A percentile compares a stretch with the other conserved stretches of the same genome.
Conservation (phyloP, 2,888 invertebrate species). For the Diploptera punctata region DNA sequence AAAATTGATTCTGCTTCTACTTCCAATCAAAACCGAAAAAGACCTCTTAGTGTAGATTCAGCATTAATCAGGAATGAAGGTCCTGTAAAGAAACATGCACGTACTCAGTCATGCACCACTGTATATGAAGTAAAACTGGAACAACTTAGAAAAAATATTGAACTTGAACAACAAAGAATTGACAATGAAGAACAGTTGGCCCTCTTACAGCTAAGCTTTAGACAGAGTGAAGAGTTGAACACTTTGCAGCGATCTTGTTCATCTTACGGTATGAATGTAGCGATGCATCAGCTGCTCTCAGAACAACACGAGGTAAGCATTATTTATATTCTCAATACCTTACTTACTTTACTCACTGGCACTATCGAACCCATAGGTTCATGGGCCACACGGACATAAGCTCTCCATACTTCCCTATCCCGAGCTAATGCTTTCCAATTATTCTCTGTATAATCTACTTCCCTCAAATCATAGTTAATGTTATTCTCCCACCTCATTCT, state of each 20-base stretch:
- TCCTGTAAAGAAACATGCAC: background rate
- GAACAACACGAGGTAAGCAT: background rate
- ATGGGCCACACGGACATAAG: too few relatives aligned
- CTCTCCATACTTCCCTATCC: too few relatives aligned
- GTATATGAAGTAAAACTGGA: background rate
- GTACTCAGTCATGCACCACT: background rate
- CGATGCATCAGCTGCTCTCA: background rate
- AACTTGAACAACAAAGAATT: background rate
- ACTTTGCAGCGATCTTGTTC: background rate
- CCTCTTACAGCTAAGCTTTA: background rate
- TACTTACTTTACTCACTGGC: background rate
- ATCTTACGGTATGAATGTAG: background rate
- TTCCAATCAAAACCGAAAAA: too few relatives aligned
- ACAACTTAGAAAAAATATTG: background rate
- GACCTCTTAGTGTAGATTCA: too few relatives aligned
- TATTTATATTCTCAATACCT: background rate
- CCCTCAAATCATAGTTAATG: too few relatives aligned
- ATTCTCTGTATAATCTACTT: too few relatives aligned
- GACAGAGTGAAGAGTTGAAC: background rate
- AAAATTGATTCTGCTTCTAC: too few relatives aligned
- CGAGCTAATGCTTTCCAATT: too few relatives aligned
- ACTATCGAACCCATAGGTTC: too few relatives aligned
- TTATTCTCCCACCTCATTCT: too few relatives aligned
- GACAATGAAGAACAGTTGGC: background rate
- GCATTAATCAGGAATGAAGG: too few relatives aligned